phyloP scores from a whole-genome alignment of 2,888 invertebrate genomes.

The Auanema freiburgensis region DNA sequence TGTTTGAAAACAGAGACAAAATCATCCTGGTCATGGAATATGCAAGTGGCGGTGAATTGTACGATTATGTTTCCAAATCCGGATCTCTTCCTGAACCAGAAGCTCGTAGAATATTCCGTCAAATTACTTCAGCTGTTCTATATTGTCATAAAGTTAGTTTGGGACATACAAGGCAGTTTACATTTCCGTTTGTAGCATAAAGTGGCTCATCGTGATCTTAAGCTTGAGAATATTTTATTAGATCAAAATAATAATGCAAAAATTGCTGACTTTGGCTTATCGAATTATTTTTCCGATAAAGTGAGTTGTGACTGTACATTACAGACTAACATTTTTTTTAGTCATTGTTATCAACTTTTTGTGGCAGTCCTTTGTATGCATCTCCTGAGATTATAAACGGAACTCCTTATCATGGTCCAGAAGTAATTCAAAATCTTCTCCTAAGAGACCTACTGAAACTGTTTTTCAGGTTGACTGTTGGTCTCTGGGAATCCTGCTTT shows the following conservation, averaged over 20 bases:
- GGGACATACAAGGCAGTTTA: not conserved
- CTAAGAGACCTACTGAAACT: not conserved
- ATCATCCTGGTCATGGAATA: constrained; percentile 99
- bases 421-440: constrained; percentile 70
- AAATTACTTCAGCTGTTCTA: constrained; percentile 92
- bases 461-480: constrained; percentile 70
- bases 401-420: constrained; percentile 80
- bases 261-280: constrained; percentile 98
- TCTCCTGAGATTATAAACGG: constrained; percentile 68
- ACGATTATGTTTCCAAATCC: constrained; percentile 84
- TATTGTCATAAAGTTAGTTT: constrained; percentile 84
- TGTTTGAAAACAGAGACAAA: constrained; percentile 98
- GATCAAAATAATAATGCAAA: constrained; percentile 67
- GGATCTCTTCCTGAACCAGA: constrained; percentile 79
- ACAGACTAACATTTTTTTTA: constrained; percentile 17
- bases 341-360: constrained; percentile 67
- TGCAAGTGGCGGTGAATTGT: constrained; percentile 95
- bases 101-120: constrained; percentile 89
- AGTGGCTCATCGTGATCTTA: constrained; percentile 69
- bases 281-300: constrained; percentile 77
- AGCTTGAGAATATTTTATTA: constrained; percentile 69
- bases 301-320: constrained; percentile 11
- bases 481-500: constrained; percentile 94
- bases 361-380: constrained; percentile 69
- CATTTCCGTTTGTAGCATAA: constrained; percentile 56